A percentile compares a stretch with the other conserved stretches of the same genome.
These are phyloP conservation scores for Teinopalpus imperialis DNA, from an alignment of 2,888 invertebrate species.

Conservation along the genomic window DNA sequence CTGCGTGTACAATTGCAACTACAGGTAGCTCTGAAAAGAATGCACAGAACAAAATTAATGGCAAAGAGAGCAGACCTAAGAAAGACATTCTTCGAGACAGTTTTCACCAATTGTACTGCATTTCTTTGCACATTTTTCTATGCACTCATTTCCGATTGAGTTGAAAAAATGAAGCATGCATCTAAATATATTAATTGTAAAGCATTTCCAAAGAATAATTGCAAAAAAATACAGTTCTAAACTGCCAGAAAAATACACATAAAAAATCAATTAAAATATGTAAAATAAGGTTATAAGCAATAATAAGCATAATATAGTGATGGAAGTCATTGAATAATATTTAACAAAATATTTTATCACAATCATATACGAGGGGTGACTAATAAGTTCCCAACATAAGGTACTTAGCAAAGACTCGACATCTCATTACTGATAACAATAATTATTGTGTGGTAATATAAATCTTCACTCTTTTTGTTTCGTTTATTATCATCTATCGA, in stretches of 20 bases:
- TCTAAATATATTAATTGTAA: constrained; percentile 42
- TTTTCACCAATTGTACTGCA: constrained; percentile 49
- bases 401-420: no score
- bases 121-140: constrained; percentile 79
- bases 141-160: constrained; percentile 66
- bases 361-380: no score
- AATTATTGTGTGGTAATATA: no score
- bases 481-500: no score
- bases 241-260: constrained; percentile 15
- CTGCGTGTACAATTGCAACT: constrained; percentile 39
- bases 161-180: constrained; percentile 31
- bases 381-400: no score
- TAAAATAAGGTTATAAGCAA: constrained; percentile 16
- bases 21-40: constrained; percentile 78
- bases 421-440: no score
- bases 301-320: constrained; percentile 12
- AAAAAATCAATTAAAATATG: not conserved
- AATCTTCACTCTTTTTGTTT: no score
- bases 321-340: no score
- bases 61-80: constrained; percentile 62
- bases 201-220: constrained; percentile 34
- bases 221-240: constrained; percentile 75
- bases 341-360: no score
- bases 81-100: constrained; percentile 3
- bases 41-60: constrained; percentile 68